These are phyloP conservation scores for Chionodraco myersi DNA, from an alignment of 2,113 vertebrate species.

Conservation along the genomic window DNA sequence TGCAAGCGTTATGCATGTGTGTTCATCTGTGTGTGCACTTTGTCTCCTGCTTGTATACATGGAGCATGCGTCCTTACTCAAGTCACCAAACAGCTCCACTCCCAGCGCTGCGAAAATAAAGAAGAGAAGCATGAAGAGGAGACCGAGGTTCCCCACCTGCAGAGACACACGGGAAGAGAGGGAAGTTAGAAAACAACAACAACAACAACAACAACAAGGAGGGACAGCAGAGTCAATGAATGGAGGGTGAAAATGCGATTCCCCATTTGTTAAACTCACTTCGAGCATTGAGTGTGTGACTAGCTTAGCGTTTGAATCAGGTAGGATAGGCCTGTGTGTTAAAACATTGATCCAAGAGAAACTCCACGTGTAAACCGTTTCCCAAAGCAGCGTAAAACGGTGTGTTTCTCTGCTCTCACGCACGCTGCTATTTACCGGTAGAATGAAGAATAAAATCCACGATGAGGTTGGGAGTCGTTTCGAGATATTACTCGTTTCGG, in stretches of 20 bases:
- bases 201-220: constrained; percentile 17
- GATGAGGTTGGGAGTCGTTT: too few species aligned
- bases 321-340: too few species aligned
- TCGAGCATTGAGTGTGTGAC: background rate
- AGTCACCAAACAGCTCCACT: constrained; percentile 97
- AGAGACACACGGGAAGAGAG: constrained; percentile 80
- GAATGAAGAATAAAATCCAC: too few species aligned
- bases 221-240: constrained; percentile 35
- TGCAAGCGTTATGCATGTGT: background rate
- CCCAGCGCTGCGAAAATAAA: constrained; percentile 99
- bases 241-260: background rate
- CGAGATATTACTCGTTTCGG: too few species aligned
- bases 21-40: constrained; percentile 8
- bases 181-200: constrained; percentile 28
- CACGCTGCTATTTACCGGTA: too few species aligned
- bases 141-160: constrained; percentile 98
- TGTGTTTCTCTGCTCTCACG: too few species aligned
- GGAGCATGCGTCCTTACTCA: constrained; percentile 87
- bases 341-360: background rate
- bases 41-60: constrained; percentile 13
- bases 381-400: too few species aligned
- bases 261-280: background rate
- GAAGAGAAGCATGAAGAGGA: constrained; percentile 99
- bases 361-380: background rate
- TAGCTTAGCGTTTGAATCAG: background rate